Evolutionary conservation across 2,888 invertebrate species (phyloP).

Genomic region (Diachrysia chrysitis): DNA sequence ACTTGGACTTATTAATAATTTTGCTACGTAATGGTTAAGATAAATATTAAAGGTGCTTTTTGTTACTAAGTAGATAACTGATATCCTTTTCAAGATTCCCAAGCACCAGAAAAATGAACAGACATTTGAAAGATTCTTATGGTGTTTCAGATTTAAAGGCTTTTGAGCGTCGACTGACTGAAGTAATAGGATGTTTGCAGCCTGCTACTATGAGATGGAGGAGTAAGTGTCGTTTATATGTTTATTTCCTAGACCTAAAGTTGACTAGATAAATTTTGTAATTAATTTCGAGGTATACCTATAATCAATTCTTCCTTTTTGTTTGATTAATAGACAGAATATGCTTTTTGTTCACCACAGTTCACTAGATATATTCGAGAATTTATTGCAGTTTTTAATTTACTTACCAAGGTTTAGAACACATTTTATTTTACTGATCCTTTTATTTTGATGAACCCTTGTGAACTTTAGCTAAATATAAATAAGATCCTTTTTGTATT

Average conservation of each 20-base stretch:
- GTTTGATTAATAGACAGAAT: no score
- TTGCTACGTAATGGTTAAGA: neutral
- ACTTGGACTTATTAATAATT: neutral
- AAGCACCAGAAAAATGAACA: neutral
- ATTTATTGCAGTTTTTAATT: no score
- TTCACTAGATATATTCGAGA: no score
- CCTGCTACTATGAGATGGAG: conserved; percentile 98
- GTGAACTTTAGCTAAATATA: no score
- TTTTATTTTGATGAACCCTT: no score
- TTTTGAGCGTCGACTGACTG: conserved; percentile 98
- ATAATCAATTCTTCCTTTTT: no score
- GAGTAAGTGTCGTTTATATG: conserved; percentile 90
- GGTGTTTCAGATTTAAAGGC: conserved; percentile 96
- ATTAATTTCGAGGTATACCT: no score
- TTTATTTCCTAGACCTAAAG: no score
- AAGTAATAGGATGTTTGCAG: conserved; percentile 98
- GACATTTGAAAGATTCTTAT: neutral
- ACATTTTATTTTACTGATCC: no score
- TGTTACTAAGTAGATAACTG: neutral
- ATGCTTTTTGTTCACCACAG: no score
- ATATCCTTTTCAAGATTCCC: neutral
- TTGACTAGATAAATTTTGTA: no score
- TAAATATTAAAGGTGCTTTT: neutral
- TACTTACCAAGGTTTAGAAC: no score
- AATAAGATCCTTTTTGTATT: conserved; percentile 42